Conservation (phyloP, 1,140 invertebrate genomes). For the Solen grandis region DNA sequence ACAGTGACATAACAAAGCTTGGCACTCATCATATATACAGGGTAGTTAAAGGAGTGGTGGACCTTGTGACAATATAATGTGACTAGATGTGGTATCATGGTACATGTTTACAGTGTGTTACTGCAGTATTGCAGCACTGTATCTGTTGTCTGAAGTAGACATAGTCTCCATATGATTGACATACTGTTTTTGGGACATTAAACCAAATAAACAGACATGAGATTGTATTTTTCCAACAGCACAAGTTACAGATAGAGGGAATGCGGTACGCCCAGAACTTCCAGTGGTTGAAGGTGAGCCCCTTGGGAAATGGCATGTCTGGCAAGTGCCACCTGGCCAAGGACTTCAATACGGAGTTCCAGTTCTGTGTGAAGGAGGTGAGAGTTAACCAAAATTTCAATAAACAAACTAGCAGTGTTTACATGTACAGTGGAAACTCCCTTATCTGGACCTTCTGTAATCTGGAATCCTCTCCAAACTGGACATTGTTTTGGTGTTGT, state of each 20-base stretch:
- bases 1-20: too few species aligned
- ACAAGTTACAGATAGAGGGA: conserved; percentile 62
- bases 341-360: conserved; percentile 71
- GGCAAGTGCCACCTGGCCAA: conserved; percentile 74
- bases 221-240: conserved; percentile 59
- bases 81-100: too few species aligned
- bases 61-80: too few species aligned
- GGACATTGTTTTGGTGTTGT: not conserved
- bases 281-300: conserved; percentile 72
- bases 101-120: too few species aligned
- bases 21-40: too few species aligned
- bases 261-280: conserved; percentile 71
- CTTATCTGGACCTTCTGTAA: not conserved
- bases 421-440: not conserved
- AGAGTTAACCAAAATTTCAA: too few species aligned
- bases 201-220: too few species aligned
- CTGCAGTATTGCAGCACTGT: too few species aligned
- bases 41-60: too few species aligned
- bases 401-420: not conserved
- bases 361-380: conserved; percentile 78
- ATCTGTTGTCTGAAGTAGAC: too few species aligned
- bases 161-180: too few species aligned
- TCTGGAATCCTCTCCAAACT: not conserved
- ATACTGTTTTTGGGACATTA: too few species aligned
- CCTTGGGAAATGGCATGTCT: conserved; percentile 73